Percentiles rank a stretch among this genome's conserved stretches.
Evolutionary conservation across 2,888 invertebrate genomes (phyloP).

Genomic region (Mesodorylaimus sp.): DNA sequence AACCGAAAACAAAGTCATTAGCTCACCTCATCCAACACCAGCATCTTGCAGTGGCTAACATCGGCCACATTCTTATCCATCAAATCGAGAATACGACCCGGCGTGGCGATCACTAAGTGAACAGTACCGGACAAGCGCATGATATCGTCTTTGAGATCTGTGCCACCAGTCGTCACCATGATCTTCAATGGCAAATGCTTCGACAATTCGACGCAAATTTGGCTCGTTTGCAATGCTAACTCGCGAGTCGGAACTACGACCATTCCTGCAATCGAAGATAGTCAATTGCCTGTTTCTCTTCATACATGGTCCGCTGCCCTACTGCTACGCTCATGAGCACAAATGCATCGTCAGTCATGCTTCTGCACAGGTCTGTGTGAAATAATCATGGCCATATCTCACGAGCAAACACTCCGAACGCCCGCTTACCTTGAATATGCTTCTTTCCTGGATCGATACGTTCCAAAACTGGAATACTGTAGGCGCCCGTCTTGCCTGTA

Average conservation of each 20-base stretch:
- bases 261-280: conserved; percentile 44
- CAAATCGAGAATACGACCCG: conserved; percentile 94
- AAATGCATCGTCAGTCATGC: too few relatives aligned
- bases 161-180: conserved; percentile 99
- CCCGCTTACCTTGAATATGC: conserved; percentile 56
- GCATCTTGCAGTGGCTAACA: conserved; percentile 83
- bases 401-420: too few relatives aligned
- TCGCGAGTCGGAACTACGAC: conserved; percentile 96
- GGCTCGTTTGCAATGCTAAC: conserved; percentile 93
- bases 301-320: background rate
- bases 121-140: conserved; percentile 92
- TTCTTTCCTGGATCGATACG: conserved; percentile 57
- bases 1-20: conserved; percentile 2
- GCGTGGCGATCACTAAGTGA: conserved; percentile 95
- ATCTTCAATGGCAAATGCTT: conserved; percentile 91
- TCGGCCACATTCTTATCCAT: conserved; percentile 91
- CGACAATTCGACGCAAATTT: conserved; percentile 94
- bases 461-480: conserved; percentile 93
- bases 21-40: conserved; percentile 74
- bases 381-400: too few relatives aligned
- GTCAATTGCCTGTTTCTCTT: background rate
- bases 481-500: conserved; percentile 97
- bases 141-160: conserved; percentile 78
- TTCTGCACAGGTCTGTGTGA: too few relatives aligned
- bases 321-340: background rate